phyloP scores from a whole-genome alignment of 2,113 vertebrate genomes.

The Eurypyga helias region DNA sequence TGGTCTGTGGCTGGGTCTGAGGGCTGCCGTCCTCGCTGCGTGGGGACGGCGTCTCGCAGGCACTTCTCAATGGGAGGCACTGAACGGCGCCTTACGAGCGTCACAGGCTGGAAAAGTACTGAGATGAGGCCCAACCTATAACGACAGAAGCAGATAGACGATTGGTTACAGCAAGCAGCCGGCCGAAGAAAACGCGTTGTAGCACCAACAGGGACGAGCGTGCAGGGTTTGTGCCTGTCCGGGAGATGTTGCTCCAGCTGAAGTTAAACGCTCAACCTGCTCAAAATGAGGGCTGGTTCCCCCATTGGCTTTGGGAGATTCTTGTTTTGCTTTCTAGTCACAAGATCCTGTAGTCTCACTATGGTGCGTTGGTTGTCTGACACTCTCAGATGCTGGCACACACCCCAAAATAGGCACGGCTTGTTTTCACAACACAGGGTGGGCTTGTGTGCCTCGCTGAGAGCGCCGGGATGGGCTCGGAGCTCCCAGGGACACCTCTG shows the following conservation, averaged over 20 bases:
- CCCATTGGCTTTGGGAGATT: not conserved
- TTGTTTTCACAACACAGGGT: not conserved
- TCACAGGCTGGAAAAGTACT: slow-evolving; percentile 82
- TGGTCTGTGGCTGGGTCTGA: not conserved
- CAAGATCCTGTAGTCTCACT: not conserved
- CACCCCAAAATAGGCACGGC: not conserved
- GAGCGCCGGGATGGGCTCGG: not conserved
- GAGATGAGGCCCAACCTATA: slow-evolving; percentile 81
- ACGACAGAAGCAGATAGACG: not conserved
- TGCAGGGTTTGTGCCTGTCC: not conserved
- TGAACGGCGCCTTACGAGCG: slow-evolving; percentile 65
- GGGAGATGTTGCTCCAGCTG: not conserved
- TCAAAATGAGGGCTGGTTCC: not conserved
- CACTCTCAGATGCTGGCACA: not conserved
- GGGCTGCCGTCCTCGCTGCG: not conserved
- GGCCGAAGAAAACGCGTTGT: not conserved
- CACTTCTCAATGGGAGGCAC: slow-evolving; percentile 63
- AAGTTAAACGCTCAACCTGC: not conserved
- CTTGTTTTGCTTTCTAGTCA: not conserved
- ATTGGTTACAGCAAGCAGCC: not conserved
- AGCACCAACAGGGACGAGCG: not conserved
- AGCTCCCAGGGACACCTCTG: not conserved
- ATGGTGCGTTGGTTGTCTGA: not conserved
- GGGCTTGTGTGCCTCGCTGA: not conserved
- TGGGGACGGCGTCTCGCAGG: slow-evolving; percentile 52